Conservation (phyloP, 2,888 invertebrate genomes). For the Cephus pulcher region DNA sequence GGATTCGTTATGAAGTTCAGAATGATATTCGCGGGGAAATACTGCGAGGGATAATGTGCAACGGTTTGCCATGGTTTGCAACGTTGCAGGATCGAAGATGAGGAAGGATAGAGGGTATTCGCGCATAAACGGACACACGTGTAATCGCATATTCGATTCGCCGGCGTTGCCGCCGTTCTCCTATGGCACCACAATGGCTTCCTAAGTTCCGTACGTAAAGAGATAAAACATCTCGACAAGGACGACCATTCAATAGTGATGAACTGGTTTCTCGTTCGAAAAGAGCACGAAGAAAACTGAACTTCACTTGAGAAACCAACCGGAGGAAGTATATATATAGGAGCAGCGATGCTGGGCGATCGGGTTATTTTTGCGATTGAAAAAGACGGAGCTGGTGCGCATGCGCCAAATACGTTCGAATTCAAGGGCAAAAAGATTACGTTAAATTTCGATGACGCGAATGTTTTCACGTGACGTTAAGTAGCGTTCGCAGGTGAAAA, state of each 20-base stretch:
- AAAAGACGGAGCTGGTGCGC: background rate
- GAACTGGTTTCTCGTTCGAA: slow-evolving; percentile 40
- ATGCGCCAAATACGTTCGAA: background rate
- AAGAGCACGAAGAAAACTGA: background rate
- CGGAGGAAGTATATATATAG: background rate
- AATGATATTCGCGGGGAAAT: background rate
- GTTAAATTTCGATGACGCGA: background rate
- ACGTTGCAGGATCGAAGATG: background rate
- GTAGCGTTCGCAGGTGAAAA: background rate
- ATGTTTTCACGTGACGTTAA: background rate
- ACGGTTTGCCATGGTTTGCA: background rate
- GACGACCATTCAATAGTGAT: slow-evolving; percentile 58
- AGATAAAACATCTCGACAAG: slow-evolving; percentile 59
- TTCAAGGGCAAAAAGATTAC: background rate
- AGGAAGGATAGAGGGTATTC: background rate
- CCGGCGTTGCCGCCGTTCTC: slow-evolving; percentile 41
- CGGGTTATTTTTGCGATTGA: background rate
- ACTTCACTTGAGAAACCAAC: background rate
- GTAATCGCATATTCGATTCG: slow-evolving; percentile 31
- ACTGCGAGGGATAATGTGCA: background rate
- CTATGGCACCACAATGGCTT: slow-evolving; percentile 57
- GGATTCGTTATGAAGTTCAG: background rate
- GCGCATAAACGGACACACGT: slow-evolving; percentile 4
- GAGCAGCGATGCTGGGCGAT: background rate
- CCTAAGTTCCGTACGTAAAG: slow-evolving; percentile 50